A percentile compares a stretch with the other conserved stretches of the same genome.
Evolutionary conservation across 1,140 invertebrate genomes (phyloP).

Genomic region (Drosophila triauraria): DNA sequence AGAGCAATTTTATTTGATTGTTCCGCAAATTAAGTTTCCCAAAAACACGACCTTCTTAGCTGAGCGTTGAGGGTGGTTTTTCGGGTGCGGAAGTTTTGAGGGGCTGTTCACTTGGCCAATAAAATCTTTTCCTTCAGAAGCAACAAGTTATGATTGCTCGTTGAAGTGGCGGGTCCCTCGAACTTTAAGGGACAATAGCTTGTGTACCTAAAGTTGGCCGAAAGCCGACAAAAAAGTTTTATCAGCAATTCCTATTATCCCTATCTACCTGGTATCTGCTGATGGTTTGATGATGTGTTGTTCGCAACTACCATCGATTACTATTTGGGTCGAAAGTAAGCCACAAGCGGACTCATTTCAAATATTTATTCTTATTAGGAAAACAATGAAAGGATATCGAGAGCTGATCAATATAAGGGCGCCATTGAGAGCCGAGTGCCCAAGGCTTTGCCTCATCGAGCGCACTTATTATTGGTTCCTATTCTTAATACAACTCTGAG

Average conservation of each 20-base stretch:
- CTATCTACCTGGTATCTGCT: background rate
- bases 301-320: background rate
- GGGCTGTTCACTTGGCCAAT: background rate
- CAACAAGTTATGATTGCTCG: constrained; percentile 30
- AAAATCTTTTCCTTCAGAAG: background rate
- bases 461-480: too few species aligned
- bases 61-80: background rate
- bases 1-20: constrained; percentile 66
- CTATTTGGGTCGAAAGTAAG: background rate
- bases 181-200: background rate
- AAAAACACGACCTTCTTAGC: constrained; percentile 42
- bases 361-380: too few species aligned
- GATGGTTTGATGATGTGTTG: background rate
- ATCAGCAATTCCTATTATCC: background rate
- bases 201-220: background rate
- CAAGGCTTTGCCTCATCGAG: too few species aligned
- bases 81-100: background rate
- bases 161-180: background rate
- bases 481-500: too few species aligned
- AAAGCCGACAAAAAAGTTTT: background rate
- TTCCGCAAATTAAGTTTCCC: constrained; percentile 62
- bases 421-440: too few species aligned
- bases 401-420: too few species aligned
- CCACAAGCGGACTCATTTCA: too few species aligned
- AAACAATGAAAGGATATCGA: too few species aligned